phyloP scores from a whole-genome alignment of 2,797 vertebrate species.

The Pipistrellus pygmaeus region DNA sequence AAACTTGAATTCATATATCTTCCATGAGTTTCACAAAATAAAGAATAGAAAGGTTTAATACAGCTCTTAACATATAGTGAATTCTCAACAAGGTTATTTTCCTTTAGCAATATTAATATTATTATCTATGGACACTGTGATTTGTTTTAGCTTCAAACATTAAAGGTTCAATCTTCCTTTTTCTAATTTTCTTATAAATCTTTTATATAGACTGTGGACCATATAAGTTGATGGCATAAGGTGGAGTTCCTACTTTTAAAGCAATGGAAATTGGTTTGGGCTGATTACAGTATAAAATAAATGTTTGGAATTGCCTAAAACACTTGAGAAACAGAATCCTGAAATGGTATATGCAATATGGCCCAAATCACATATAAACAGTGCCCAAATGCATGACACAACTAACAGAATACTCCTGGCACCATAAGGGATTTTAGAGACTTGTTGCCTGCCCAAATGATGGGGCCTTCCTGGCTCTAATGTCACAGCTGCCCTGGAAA shows the following conservation, averaged over 20 bases:
- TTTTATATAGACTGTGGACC: neutral
- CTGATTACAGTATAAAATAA: neutral
- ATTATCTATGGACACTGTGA: neutral
- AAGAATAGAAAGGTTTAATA: neutral
- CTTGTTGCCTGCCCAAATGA: fast-evolving
- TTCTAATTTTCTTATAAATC: neutral
- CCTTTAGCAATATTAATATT: neutral
- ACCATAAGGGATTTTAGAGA: fast-evolving
- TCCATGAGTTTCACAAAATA: neutral
- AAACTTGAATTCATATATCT: neutral
- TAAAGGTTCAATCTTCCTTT: neutral
- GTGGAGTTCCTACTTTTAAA: neutral
- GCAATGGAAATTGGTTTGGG: neutral
- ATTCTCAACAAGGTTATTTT: neutral
- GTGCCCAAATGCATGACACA: neutral
- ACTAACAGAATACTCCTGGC: no score
- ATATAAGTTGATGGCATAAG: neutral
- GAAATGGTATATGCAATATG: neutral
- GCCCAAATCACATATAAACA: neutral
- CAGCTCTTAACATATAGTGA: neutral
- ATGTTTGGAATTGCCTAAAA: neutral
- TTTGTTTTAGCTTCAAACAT: neutral
- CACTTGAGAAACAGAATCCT: neutral
- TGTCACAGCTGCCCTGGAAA: neutral
- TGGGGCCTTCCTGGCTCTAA: fast-evolving